phyloP scores from a whole-genome alignment of 2,888 invertebrate species.

The Salpingus planirostris region DNA sequence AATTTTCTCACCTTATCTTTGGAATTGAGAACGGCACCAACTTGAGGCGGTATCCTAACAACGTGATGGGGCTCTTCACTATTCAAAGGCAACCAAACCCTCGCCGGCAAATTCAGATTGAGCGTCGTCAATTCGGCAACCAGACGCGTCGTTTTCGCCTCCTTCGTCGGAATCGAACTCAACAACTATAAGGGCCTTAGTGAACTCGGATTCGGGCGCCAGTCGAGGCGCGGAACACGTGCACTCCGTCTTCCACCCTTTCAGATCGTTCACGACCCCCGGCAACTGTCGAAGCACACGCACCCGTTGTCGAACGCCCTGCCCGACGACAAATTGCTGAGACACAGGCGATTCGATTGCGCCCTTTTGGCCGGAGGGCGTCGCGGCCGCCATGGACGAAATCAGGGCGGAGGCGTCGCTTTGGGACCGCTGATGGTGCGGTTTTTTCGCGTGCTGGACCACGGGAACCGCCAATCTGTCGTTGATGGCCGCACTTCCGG shows the following conservation, averaged over 20 bases:
- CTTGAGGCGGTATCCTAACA: conserved; percentile 92
- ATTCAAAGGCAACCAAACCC: conserved; percentile 95
- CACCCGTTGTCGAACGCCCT: conserved; percentile 96
- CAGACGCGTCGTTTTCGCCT: conserved; percentile 84
- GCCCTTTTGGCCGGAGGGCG: too few relatives aligned
- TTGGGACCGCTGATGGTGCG: conserved; percentile 76
- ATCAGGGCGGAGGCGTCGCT: conserved; percentile 72
- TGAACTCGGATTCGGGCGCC: conserved; percentile 76
- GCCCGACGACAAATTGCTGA: conserved; percentile 89
- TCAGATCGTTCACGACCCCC: conserved; percentile 69
- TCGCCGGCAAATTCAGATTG: conserved; percentile 93
- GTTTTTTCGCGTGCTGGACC: too few relatives aligned
- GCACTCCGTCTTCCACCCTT: conserved; percentile 69
- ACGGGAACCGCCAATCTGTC: not conserved
- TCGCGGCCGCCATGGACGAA: conserved; percentile 29
- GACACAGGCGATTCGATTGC: conserved; percentile 48
- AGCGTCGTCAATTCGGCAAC: conserved; percentile 88
- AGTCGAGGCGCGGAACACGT: conserved; percentile 74
- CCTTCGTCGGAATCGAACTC: conserved; percentile 74
- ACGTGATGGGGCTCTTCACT: conserved; percentile 81
- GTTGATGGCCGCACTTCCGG: too few relatives aligned
- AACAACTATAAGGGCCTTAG: conserved; percentile 79
- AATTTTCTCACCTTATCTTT: conserved; percentile 69
- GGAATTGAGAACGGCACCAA: conserved; percentile 96
- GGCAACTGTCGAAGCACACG: conserved; percentile 79